Percentiles rank a stretch among this genome's conserved stretches.
Evolutionary conservation across 2,888 invertebrate genomes (phyloP).

Genomic region (Rutpela maculata): DNA sequence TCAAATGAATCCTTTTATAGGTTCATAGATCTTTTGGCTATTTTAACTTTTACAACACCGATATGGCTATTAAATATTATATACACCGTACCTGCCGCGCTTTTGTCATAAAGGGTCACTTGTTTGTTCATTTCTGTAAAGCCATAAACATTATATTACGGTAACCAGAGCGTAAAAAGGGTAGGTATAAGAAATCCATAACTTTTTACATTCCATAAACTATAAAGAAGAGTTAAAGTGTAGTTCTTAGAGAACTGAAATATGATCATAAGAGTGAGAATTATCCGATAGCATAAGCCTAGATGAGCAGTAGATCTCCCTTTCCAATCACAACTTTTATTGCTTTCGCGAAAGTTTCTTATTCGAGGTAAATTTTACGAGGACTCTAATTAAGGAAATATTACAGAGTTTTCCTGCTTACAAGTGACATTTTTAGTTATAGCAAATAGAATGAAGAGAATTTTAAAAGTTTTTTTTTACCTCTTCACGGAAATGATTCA

Average conservation of each 20-base stretch:
- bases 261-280: constrained; percentile 26
- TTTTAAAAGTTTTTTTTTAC: no score
- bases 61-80: neutral
- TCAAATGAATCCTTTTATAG: neutral
- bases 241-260: constrained; percentile 23
- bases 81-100: neutral
- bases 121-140: constrained; percentile 4
- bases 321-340: constrained; percentile 34
- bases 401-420: neutral
- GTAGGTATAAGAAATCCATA: constrained; percentile 28
- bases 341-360: constrained; percentile 23
- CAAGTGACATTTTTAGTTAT: neutral
- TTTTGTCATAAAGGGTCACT: constrained; percentile 7
- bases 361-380: constrained; percentile 20
- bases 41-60: neutral
- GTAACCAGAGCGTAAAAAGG: constrained; percentile 2
- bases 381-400: constrained; percentile 13
- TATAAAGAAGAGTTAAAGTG: constrained; percentile 15
- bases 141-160: constrained; percentile 18
- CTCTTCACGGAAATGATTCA: no score
- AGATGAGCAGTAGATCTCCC: constrained; percentile 10
- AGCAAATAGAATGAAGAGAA: neutral
- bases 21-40: neutral
- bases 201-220: constrained; percentile 37
- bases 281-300: constrained; percentile 13